Evolutionary conservation across 2,797 vertebrate genomes (phyloP).

Genomic region (Coreius guichenoti): DNA sequence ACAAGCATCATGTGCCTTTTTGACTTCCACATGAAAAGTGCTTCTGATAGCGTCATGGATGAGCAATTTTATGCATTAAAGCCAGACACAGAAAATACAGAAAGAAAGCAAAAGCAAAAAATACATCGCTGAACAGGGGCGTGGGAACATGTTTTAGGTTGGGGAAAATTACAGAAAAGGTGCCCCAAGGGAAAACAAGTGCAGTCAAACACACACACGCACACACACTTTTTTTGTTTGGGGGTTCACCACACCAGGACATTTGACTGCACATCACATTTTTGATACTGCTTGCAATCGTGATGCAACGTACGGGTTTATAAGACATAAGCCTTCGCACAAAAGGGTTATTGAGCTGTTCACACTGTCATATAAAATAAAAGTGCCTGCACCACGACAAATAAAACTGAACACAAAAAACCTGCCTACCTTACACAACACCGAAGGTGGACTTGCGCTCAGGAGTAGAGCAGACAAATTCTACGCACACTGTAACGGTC

Average conservation of each 20-base stretch:
- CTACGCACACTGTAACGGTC: too few species aligned
- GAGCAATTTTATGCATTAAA: neutral
- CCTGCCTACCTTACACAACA: neutral
- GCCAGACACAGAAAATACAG: neutral
- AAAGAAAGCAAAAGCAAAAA: neutral
- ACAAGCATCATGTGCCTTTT: neutral
- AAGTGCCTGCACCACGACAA: neutral
- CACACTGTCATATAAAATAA: too few species aligned
- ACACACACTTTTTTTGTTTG: too few species aligned
- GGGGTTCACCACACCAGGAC: too few species aligned
- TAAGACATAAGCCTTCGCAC: neutral
- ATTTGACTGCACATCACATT: neutral
- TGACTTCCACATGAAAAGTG: neutral
- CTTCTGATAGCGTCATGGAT: neutral
- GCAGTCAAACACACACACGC: too few species aligned
- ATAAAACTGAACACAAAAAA: neutral
- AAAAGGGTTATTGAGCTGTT: too few species aligned
- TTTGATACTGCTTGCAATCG: neutral
- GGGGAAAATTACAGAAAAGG: too few species aligned
- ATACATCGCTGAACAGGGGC: neutral
- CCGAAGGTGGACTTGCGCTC: too few species aligned
- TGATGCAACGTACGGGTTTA: neutral
- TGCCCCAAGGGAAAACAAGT: too few species aligned
- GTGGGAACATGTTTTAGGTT: too few species aligned
- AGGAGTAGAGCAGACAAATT: too few species aligned